These are phyloP conservation scores for Nipponacmea schrenckii DNA, from an alignment of 2,888 invertebrate species.

Conservation along the genomic window DNA sequence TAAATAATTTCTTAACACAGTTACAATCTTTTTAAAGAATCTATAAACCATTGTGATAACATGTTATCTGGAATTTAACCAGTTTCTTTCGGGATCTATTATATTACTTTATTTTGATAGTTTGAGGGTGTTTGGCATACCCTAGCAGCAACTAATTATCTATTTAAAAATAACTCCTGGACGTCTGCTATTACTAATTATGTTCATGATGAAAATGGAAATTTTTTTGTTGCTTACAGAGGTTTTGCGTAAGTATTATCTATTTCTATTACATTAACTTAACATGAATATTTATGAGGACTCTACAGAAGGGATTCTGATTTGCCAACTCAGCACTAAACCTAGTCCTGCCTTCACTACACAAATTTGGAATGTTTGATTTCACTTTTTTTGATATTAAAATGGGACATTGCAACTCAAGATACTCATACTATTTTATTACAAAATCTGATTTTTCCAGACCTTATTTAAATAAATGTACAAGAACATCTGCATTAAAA, in stretches of 20 bases:
- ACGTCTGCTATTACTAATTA: neutral
- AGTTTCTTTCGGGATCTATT: neutral
- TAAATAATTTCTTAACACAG: too few relatives aligned
- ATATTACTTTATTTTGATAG: neutral
- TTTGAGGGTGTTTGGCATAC: neutral
- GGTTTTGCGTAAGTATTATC: slow-evolving; percentile 6
- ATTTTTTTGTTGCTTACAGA: neutral
- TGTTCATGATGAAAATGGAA: neutral
- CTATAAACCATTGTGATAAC: too few relatives aligned
- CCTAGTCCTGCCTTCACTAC: too few relatives aligned
- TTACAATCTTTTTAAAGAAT: too few relatives aligned
- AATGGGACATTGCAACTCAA: too few relatives aligned
- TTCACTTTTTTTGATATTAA: too few relatives aligned
- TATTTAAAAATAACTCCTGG: neutral
- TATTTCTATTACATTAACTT: too few relatives aligned
- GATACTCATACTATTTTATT: too few relatives aligned
- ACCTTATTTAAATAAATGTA: slow-evolving; percentile 1
- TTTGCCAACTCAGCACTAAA: too few relatives aligned
- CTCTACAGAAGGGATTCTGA: too few relatives aligned
- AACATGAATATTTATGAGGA: too few relatives aligned
- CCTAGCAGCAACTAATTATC: neutral
- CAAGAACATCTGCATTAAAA: neutral
- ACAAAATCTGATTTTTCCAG: neutral
- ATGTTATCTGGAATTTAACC: neutral
- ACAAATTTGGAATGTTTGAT: too few relatives aligned